Evolutionary conservation across 2,113 vertebrate species (phyloP).

Genomic region (Manacus vitellinus): DNA sequence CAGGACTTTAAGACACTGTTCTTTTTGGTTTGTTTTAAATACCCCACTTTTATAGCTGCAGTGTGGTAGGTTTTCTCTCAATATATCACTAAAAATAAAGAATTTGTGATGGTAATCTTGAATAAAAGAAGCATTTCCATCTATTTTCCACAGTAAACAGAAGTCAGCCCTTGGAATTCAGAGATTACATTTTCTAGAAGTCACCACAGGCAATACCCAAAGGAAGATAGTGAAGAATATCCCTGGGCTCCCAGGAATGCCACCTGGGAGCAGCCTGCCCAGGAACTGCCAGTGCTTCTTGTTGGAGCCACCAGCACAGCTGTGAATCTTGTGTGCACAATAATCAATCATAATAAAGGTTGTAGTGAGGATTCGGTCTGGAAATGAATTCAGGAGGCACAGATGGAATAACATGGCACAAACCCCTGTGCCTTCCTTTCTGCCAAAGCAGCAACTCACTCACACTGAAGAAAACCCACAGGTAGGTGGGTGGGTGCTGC

Average conservation of each 20-base stretch:
- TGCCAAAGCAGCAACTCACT: neutral
- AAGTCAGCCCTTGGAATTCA: neutral
- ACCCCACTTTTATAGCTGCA: neutral
- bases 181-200: neutral
- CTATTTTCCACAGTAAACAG: neutral
- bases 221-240: neutral
- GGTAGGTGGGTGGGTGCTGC: neutral
- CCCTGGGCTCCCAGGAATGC: neutral
- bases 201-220: neutral
- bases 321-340: neutral
- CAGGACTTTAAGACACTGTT: neutral
- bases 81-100: neutral
- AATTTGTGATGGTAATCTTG: neutral
- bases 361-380: neutral
- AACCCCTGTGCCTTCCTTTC: neutral
- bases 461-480: fast-evolving
- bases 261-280: neutral
- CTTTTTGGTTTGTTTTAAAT: neutral
- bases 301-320: neutral
- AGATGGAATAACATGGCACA: neutral
- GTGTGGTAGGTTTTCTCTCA: neutral
- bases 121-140: neutral
- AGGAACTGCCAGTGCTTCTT: neutral
- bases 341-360: neutral
- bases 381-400: neutral